Evolutionary conservation across 2,888 invertebrate species (phyloP).

Genomic region (Mechanitis messenoides): DNA sequence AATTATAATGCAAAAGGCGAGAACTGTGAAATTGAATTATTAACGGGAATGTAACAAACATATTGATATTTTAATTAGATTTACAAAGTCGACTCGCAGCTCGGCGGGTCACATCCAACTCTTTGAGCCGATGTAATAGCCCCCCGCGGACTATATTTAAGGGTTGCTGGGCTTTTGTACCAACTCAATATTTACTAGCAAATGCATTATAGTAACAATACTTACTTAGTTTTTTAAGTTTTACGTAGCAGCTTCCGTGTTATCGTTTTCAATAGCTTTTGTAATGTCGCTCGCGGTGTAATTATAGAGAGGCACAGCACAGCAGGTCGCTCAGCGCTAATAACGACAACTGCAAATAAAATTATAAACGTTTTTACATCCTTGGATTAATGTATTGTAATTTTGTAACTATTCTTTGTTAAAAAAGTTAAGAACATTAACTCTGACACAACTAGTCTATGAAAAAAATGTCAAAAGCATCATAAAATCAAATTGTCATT

Average conservation of each 20-base stretch:
- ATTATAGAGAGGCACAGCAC: constrained; percentile 67
- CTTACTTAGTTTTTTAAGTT: constrained; percentile 73
- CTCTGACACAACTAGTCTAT: too few species aligned
- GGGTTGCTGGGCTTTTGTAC: constrained; percentile 72
- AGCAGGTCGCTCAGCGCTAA: constrained; percentile 64
- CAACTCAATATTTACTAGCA: constrained; percentile 75
- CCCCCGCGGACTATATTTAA: constrained; percentile 71
- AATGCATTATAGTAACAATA: constrained; percentile 75
- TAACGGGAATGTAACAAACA: constrained; percentile 68
- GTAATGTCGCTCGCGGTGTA: constrained; percentile 69
- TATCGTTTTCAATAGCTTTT: constrained; percentile 73
- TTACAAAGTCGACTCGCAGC: constrained; percentile 67
- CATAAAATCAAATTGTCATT: too few species aligned
- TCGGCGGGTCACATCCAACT: constrained; percentile 68
- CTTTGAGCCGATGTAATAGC: constrained; percentile 74
- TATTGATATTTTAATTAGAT: constrained; percentile 78
- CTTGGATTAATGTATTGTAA: constrained; percentile 41
- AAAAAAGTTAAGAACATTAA: too few species aligned
- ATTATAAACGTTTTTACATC: constrained; percentile 62
- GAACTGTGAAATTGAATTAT: constrained; percentile 74
- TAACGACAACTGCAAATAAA: constrained; percentile 52
- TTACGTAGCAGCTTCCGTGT: constrained; percentile 71
- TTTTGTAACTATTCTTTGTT: constrained; percentile 2
- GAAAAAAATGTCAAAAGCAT: too few species aligned
- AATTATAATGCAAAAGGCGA: constrained; percentile 40